phyloP scores from a whole-genome alignment of 2,888 invertebrate genomes.

The Euphydryas editha region DNA sequence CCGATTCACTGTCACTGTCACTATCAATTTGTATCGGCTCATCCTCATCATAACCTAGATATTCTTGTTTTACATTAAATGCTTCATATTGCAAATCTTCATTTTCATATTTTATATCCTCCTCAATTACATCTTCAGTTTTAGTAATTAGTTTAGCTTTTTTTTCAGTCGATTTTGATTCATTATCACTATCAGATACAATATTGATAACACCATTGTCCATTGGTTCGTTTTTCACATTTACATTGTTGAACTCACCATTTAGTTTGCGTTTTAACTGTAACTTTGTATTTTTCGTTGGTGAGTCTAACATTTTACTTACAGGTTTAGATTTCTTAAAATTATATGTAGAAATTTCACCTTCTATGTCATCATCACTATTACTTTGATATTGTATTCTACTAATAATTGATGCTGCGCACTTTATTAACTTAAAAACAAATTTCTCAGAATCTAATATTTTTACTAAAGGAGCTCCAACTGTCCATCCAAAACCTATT shows the following conservation, averaged over 20 bases:
- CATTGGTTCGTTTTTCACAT: constrained; percentile 25
- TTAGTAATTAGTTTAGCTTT: constrained; percentile 56
- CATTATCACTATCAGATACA: constrained; percentile 63
- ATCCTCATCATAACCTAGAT: constrained; percentile 69
- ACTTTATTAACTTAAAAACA: constrained; percentile 64
- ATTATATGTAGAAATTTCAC: constrained; percentile 47
- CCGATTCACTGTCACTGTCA: constrained; percentile 81
- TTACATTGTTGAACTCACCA: constrained; percentile 30
- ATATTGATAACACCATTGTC: constrained; percentile 51
- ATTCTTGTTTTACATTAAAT: constrained; percentile 72
- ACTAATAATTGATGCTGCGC: constrained; percentile 48
- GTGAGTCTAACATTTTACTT: constrained; percentile 36
- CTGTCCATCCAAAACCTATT: constrained; percentile 82
- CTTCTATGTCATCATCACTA: constrained; percentile 48
- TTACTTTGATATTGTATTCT: constrained; percentile 63
- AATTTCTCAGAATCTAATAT: constrained; percentile 67
- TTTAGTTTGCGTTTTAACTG: constrained; percentile 61
- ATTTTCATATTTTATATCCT: constrained; percentile 59
- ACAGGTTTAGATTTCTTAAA: constrained; percentile 5
- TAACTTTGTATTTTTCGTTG: constrained; percentile 46
- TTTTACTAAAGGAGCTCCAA: constrained; percentile 54
- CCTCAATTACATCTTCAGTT: constrained; percentile 48
- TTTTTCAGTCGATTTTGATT: constrained; percentile 46
- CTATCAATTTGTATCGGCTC: constrained; percentile 66
- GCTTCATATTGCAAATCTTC: constrained; percentile 65